phyloP scores from a whole-genome alignment of 37 sponge, comb jelly and placozoan genomes.

The Mnemiopsis leidyi region DNA sequence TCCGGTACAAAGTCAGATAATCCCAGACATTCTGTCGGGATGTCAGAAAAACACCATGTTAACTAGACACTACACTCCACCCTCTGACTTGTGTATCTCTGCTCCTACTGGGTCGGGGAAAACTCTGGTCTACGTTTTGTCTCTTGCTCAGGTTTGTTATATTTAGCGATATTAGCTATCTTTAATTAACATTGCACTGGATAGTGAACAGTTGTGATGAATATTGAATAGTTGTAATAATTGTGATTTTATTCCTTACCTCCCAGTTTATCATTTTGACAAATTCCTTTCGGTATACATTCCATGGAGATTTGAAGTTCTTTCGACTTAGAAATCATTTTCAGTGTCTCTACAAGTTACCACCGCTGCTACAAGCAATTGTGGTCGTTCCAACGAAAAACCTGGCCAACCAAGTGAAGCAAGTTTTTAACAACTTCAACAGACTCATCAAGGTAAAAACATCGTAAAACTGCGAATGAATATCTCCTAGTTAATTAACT shows the following conservation, averaged over 20 bases:
- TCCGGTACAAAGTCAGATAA: slow-evolving; percentile 37
- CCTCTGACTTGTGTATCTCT: background rate
- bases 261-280: too few relatives aligned
- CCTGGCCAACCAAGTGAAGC: slow-evolving; percentile 35
- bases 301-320: too few relatives aligned
- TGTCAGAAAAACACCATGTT: background rate
- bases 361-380: slow-evolving; percentile 25
- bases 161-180: too few relatives aligned
- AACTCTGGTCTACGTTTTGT: slow-evolving; percentile 8
- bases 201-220: background rate
- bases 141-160: slow-evolving; percentile 6
- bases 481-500: too few relatives aligned
- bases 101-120: slow-evolving; percentile 37
- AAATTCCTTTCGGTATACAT: too few relatives aligned
- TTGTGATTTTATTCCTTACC: too few relatives aligned
- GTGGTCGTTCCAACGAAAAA: slow-evolving; percentile 20
- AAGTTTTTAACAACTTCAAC: slow-evolving; percentile 23
- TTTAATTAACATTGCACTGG: background rate
- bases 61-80: background rate
- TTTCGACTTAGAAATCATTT: too few relatives aligned
- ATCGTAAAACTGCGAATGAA: background rate
- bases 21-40: slow-evolving; percentile 17
- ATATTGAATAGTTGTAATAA: too few relatives aligned
- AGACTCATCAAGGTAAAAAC: background rate
- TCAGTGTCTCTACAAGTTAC: background rate